Evolutionary conservation across 2,797 vertebrate species (phyloP), one percentile per base, ranked within the genome.

Genomic region (Ptychadena robeensis): DNA sequence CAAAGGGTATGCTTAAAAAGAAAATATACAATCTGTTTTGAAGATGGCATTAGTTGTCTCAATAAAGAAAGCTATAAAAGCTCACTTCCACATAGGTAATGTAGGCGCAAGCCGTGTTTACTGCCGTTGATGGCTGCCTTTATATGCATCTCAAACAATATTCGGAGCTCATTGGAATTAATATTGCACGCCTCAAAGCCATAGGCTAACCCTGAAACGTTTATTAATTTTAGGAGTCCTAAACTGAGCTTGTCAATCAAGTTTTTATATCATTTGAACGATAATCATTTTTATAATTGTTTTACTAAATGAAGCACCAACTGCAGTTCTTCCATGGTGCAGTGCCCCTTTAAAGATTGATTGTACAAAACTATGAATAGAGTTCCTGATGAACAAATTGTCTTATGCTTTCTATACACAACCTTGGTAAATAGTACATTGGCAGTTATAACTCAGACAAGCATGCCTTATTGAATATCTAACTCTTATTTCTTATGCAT

Each of bases 1-100:
- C 68, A 85, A 85, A 81, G 83, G 78, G 80, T 85, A 71, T 15
- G 35, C 78, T 81, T 85, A 85, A 85, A 80, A 85, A 70, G 78
- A 71, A 85, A 80, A 85, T 85, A 73, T 75, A 80, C 77, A 75
- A 59, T 85, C 72, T 71, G 64, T 71, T 85, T 69, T 70, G 15
- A 65, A 80, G 53, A 66, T 31, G 25, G 53, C 35, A 81, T 85
- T 80, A 71, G 57, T 57, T 76, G 78, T 76, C 37, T 76, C 66
- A 80, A 76, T 80, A 85, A 84, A 84, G 59, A 57, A 10, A 48
- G 18, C 48, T 11, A 63, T 74, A 80, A 85, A 85, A 65, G 34
- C 3, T 68, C 14, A 73, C n/a, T 79, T 67, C 6, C 30, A 75
- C 48, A 10, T 28, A 15, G 34, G 34, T 12, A 37, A 25, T 27